phyloP scores from a whole-genome alignment of 2,888 invertebrate species.

The Ennomos fuscantarius region DNA sequence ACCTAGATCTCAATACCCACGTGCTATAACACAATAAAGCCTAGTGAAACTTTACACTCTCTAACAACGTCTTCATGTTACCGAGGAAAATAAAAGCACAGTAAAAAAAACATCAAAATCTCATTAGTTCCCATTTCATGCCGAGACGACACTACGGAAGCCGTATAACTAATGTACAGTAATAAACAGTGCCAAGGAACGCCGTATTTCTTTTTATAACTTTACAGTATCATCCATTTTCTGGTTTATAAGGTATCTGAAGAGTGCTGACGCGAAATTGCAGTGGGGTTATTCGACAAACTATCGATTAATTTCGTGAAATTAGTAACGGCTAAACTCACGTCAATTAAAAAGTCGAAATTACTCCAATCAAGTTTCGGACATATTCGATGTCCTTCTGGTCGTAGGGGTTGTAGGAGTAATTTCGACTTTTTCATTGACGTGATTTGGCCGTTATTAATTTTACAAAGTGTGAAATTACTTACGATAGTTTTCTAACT shows the following conservation, averaged over 20 bases:
- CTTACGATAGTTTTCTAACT: no score
- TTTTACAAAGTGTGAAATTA: no score
- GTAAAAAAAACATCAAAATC: conserved; percentile 86
- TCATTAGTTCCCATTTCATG: conserved; percentile 85
- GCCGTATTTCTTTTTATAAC: conserved; percentile 84
- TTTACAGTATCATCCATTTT: conserved; percentile 76
- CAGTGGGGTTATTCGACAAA: conserved; percentile 20
- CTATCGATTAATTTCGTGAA: no score
- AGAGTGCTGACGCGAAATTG: conserved; percentile 56
- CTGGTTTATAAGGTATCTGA: conserved; percentile 76
- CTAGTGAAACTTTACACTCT: conserved; percentile 56
- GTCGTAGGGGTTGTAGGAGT: no score
- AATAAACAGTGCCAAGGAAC: conserved; percentile 78
- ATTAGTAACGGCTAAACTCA: no score
- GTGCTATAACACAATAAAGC: conserved; percentile 36
- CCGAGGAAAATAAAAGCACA: conserved; percentile 81
- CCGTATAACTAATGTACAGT: conserved; percentile 84
- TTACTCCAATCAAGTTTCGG: no score
- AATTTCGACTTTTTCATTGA: no score
- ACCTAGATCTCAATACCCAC: conserved; percentile 28
- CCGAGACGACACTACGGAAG: conserved; percentile 84
- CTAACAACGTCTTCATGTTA: conserved; percentile 64
- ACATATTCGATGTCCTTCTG: no score
- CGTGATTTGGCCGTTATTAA: no score
- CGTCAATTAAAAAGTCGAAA: no score